Evolutionary conservation across 1,140 invertebrate species (phyloP).

Genomic region (Macrobrachium rosenbergii): DNA sequence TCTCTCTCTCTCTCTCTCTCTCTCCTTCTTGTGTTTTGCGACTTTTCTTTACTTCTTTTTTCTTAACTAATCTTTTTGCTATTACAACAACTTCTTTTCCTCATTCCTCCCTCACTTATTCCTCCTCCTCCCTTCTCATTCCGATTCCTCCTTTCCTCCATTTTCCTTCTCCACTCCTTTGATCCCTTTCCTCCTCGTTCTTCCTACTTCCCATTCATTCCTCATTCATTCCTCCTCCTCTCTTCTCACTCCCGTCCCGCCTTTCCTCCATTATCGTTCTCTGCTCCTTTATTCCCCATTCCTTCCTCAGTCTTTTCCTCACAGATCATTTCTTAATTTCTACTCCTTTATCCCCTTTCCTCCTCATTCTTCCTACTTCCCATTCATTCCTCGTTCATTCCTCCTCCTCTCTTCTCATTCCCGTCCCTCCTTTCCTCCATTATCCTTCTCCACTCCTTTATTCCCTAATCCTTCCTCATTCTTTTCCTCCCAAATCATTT

Average conservation of each 20-base stretch:
- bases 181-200: too few species aligned
- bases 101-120: background rate
- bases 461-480: background rate
- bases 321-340: background rate
- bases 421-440: background rate
- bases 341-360: background rate
- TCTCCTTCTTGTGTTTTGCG: background rate
- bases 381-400: background rate
- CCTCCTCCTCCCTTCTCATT: background rate
- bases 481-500: background rate
- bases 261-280: background rate
- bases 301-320: background rate
- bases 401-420: background rate
- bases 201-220: too few species aligned
- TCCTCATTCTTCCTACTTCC: background rate
- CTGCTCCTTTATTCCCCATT: background rate
- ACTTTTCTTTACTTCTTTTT: background rate
- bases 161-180: background rate
- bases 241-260: background rate
- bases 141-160: background rate
- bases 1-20: background rate
- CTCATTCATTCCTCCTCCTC: background rate
- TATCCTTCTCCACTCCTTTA: background rate
- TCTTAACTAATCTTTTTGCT: background rate
- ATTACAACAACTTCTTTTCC: background rate